Evolutionary conservation across 2,797 vertebrate species (phyloP).

Genomic region (Hydrocynus forskahlii): DNA sequence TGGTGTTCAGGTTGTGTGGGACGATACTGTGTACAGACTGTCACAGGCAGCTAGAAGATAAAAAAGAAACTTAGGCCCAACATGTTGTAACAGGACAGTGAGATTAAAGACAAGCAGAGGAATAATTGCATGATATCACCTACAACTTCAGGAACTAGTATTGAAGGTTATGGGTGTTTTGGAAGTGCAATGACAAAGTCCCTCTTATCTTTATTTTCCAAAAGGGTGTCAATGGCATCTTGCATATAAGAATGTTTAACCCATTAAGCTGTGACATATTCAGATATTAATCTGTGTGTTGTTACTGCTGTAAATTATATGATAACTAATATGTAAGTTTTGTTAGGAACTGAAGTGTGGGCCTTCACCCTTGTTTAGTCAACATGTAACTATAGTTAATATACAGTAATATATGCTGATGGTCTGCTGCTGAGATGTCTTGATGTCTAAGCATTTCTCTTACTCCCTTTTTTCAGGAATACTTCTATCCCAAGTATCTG

Average conservation of each 20-base stretch:
- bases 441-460: constrained; percentile 21
- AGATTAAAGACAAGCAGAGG: constrained; percentile 12
- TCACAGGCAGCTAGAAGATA: constrained; percentile 7
- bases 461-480: constrained; percentile 80
- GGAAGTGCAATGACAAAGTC: background rate
- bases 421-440: background rate
- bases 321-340: background rate
- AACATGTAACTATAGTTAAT: background rate
- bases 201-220: too few species aligned
- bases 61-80: background rate
- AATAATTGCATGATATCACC: constrained; percentile 26
- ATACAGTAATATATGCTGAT: background rate
- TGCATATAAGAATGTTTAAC: too few species aligned
- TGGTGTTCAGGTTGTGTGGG: constrained; percentile 6
- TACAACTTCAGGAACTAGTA: background rate
- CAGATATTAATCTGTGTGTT: background rate
- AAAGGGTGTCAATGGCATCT: too few species aligned
- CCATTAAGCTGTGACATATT: background rate
- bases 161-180: background rate
- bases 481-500: constrained; percentile 94
- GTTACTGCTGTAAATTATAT: background rate
- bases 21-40: background rate
- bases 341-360: too few species aligned
- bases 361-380: background rate
- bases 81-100: constrained; percentile 43